Base-by-base conservation (phyloP, 2,797 vertebrate species). In the Peromyscus nudipes region DNA sequence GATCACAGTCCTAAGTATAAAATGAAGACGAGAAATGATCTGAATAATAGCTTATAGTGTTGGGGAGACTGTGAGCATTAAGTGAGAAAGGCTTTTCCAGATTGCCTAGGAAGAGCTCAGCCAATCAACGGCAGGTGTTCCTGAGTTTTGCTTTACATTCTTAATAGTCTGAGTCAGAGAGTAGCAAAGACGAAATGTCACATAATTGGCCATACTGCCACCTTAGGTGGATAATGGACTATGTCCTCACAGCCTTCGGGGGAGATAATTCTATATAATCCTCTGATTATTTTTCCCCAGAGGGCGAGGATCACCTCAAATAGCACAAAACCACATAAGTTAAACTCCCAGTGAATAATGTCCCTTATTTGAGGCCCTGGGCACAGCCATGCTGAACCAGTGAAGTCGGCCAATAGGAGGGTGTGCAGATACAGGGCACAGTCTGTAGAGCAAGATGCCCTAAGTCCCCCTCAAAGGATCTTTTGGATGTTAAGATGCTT, bases 211-310 rank as follows among this genome's bases (percentile, higher is more conserved):
- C 94, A 64, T 27, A 16, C 52, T 87, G 88, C 83, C 96, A 96
- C 92, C 87, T 93, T 23, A 80, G 76, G 19, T 49, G 92, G 92
- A 88, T 84, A 65, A 88, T n/a, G 71, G 85, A 29, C 76, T 94
- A 17, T 73, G 96, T 96, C 94, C 83, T 92, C 67, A 71, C n/a
- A 76, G 91, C 83, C 95, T 94, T 95, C 43, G 40, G 60, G 89
- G 91, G 92, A 96, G 96, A 95, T 96, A 96, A 98, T 97, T 96
- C 91, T 89, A 75, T 94, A 87, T 96, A 96, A 97, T 96, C 92
- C 76, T 93, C 86, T 52, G 94, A 94, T 96, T 97, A 96, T 96
- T 97, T 97, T 85, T 40, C 96, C 94, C 87, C 19, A 19, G 86
- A 65, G 97, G 60, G 37, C 9, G 80, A 34, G 83, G 89, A 94